Evolutionary conservation across 2,888 invertebrate species (phyloP), one percentile per base, ranked within the genome.

Genomic region (Artemia sinica): DNA sequence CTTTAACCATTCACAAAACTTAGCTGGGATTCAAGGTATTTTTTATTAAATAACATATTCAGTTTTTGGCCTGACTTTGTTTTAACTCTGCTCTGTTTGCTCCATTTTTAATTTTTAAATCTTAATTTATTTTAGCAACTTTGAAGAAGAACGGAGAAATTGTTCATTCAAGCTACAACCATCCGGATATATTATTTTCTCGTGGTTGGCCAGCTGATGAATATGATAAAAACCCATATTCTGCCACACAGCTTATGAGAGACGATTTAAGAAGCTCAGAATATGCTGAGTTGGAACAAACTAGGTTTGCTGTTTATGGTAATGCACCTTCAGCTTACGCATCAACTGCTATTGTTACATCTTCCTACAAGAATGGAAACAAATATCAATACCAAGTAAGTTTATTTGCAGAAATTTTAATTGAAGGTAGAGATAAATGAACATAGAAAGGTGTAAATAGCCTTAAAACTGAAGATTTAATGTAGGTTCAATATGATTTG

Each of bases 311-410:
- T 28, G 14, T 58, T 28, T 58, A 58, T 28, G 63, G 10, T 28
- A 58, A 8, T 58, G 63, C 63, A 10, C 63, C 63, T n/a, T 58
- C 63, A 58, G 63, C 63, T 28, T 58, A 58, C 63, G 63, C 63
- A 10, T 18, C 63, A n/a, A 58, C 63, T 18, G 28, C 10, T 58
- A 58, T 58, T 2, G 63, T 58, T 10, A 58, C 63, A n/a, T 58
- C 63, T 58, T 8, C 14, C 63, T 58, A 58, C 63, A 58, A 58
- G 63, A 58, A n/a, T 9, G 28, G 28, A 18, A 58, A 28, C 63
- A 10, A 18, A 58, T 58, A 18, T 58, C 63, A 58, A 28, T 28
- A 58, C 2, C 63, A 58, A 28, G 63, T 58, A 58, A 11, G 11
- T 41, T 41, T 41, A 41, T 41, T 41, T 41, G 6, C 41, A 41